Conservation (phyloP, 2,888 invertebrate species). For the Drosophila nigritarsus region DNA sequence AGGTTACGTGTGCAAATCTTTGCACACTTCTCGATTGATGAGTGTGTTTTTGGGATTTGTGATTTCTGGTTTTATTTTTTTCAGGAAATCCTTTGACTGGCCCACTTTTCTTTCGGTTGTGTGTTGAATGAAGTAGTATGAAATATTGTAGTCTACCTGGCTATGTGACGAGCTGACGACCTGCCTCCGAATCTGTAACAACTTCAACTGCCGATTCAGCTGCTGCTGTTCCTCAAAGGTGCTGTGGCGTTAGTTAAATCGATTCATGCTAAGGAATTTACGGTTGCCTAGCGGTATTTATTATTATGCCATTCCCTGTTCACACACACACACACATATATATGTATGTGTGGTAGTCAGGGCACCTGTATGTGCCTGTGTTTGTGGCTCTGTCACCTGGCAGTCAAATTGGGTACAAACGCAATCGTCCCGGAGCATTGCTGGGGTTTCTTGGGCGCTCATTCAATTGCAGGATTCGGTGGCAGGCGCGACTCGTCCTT, state of each 20-base stretch:
- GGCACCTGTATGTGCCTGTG: constrained; percentile 2
- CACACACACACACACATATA: neutral
- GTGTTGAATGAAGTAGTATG: neutral
- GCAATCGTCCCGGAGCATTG: constrained; percentile 20
- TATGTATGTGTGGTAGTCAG: constrained; percentile 31
- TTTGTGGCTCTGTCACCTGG: constrained; percentile 51
- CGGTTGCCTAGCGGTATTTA: constrained; percentile 81
- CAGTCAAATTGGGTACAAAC: constrained; percentile 60
- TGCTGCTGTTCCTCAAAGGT: constrained; percentile 21
- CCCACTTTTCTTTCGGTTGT: constrained; percentile 44
- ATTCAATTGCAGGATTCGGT: constrained; percentile 46
- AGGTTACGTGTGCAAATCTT: constrained; percentile 21
- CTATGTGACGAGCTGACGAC: constrained; percentile 18
- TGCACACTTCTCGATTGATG: constrained; percentile 5
- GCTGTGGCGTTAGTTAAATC: constrained; percentile 70
- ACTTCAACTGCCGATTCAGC: constrained; percentile 46
- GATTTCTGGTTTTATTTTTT: neutral
- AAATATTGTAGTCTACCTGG: constrained; percentile 26
- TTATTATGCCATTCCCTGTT: constrained; percentile 64
- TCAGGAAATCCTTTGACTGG: constrained; percentile 34
- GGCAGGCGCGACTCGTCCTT: constrained; percentile 65
- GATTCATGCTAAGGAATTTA: constrained; percentile 77
- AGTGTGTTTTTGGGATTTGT: constrained; percentile 4
- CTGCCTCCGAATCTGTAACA: constrained; percentile 57
- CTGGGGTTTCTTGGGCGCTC: constrained; percentile 9